Evolutionary conservation across 1,140 invertebrate genomes (phyloP), one percentile per base, ranked within the genome.

Genomic region (Formica exsecta): DNA sequence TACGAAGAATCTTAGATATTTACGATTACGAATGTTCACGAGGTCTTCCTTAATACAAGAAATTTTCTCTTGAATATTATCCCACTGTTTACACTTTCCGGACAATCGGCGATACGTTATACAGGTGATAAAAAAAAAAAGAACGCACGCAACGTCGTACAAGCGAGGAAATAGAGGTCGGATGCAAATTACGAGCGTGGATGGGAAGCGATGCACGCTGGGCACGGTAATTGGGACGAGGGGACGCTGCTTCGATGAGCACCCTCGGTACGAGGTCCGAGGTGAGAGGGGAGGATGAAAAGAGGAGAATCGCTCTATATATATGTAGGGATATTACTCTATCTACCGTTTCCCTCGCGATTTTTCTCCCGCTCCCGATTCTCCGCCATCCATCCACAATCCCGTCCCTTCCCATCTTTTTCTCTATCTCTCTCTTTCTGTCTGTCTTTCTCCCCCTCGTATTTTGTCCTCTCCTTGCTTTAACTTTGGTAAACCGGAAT

Each of bases 191-290:
- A 90, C 68, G 77, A 91, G 68, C 87, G 41, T 76, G 76, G 68
- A 90, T 54, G 79, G 29, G 73, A 87, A 86, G 76, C 68, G 71
- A 77, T 84, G 85, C 77, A 79, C 85, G 61, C 79, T 66, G 88
- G 85, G 85, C 57, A 89, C 81, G 75, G 89, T 90, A 90, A 90
- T 90, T 87, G 89, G 89, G 89, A 62, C 89, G 86, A 90, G 86
- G 89, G 89, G 76, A 90, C 85, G 76, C 59, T 81, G 61, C 66
- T 32, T 61, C n/a, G 70, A 73, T 32, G 70, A 51, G 44, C 48
- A 73, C 48, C 29, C 68, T 71, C 68, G 77, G 66, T 54, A 25
- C 70, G 2, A 16, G 29, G 51, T 57, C 83, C 44, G 64, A 87
- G 71, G 48, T 51, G 22, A 4, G 36, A n/a, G 44, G 22, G 16